Evolutionary conservation across 2,113 vertebrate species (phyloP).

Genomic region (Pelecanoides urinatrix): DNA sequence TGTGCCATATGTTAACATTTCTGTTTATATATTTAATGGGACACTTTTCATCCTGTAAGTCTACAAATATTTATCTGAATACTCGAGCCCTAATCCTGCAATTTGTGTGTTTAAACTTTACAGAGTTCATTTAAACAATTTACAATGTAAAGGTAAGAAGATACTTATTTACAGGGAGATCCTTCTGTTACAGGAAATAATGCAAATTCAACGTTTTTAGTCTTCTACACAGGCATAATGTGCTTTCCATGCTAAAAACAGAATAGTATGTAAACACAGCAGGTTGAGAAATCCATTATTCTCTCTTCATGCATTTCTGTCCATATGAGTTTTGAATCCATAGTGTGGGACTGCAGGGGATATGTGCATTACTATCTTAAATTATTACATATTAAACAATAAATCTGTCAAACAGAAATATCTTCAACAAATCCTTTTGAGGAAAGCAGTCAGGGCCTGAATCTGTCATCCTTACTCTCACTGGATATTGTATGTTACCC

Average conservation of each 20-base stretch:
- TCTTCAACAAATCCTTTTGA: constrained; percentile 31
- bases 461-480: not conserved
- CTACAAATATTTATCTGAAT: not conserved
- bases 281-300: constrained; percentile 28
- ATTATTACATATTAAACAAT: constrained; percentile 36
- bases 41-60: not conserved
- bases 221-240: not conserved
- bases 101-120: not conserved
- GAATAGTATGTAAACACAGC: not conserved
- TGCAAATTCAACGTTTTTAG: not conserved
- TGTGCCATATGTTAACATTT: not conserved
- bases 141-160: not conserved
- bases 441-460: not conserved
- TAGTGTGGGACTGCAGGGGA: not conserved
- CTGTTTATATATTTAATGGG: not conserved
- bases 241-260: not conserved
- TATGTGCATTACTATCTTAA: constrained; percentile 27
- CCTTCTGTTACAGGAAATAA: not conserved
- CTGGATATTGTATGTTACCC: not conserved
- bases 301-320: not conserved
- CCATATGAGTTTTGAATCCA: not conserved
- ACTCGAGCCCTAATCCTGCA: not conserved
- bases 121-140: not conserved
- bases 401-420: constrained; percentile 45
- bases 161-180: not conserved